Evolutionary conservation across 2,797 vertebrate species (phyloP), one percentile per base, ranked within the genome.

Genomic region (Lateolabrax maculatus): DNA sequence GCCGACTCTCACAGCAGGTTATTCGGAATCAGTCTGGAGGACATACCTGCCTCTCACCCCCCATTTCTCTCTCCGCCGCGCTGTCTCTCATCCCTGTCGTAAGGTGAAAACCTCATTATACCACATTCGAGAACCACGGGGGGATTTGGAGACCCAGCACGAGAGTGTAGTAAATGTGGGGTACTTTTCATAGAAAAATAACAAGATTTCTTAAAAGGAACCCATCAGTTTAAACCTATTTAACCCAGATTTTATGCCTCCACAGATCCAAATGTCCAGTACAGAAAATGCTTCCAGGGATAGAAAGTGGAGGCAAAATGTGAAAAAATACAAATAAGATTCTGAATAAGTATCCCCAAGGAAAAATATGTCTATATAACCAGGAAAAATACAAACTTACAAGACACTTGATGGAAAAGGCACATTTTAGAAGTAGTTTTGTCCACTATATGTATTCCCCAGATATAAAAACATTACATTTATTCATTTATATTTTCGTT

Each of bases 11-110:
- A 0, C 81, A 81, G 89, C 68, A 34, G 83, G 83, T 56, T 21
- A 43, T 52, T 78, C 63, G 13, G 79, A 61, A 37, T 79, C 58
- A n/a, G 77, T 81, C 81, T 83, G 68, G 81, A 87, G 85, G 89
- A 87, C 81, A 60, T 39, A 76, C 74, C 82, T 84, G 72, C 69
- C 64, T 58, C 57, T 74, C 74, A 60, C 58, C 77, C 57, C 46
- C 36, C 41, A 36, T 57, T 65, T 71, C 56, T 39, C 74, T 63
- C 70, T 21, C 46, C 11, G 37, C 48, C 71, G 64, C 11, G 71
- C 84, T 71, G 83, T 25, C 63, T 75, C 66, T 77, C 18, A 56
- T 76, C 74, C 41, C 65, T 4, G 61, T 21, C 39, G 0, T 52
- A 18, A 80, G 48, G 57, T 68, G 71, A 75, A 81, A 61, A 71